These are phyloP conservation scores for Beroe forskalii DNA, from an alignment of 37 sponge, comb jelly and placozoan species.

Conservation along the genomic window DNA sequence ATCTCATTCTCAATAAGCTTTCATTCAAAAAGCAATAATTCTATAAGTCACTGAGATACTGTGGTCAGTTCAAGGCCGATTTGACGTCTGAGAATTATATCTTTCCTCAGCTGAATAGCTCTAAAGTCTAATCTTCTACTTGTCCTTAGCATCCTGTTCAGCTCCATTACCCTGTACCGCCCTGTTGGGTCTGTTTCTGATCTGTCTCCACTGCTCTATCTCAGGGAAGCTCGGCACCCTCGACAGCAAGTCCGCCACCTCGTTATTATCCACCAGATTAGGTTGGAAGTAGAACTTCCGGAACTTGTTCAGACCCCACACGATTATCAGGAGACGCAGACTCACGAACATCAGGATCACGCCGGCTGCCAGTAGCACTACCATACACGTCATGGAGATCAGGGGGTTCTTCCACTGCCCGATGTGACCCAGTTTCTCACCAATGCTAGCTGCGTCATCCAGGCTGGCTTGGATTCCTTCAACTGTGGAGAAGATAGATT, in stretches of 20 bases:
- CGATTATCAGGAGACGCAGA: constrained; percentile 12
- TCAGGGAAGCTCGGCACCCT: constrained; percentile 43
- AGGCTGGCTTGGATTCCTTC: constrained; percentile 27
- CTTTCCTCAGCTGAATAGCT: too few relatives aligned
- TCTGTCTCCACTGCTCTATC: constrained; percentile 53
- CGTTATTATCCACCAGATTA: constrained; percentile 56
- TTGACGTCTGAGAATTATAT: too few relatives aligned
- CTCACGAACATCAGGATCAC: not conserved
- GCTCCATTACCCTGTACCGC: not conserved
- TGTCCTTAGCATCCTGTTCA: not conserved
- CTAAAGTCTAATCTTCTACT: too few relatives aligned
- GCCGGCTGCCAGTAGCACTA: not conserved
- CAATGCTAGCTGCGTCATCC: constrained; percentile 24
- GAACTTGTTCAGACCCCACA: constrained; percentile 62
- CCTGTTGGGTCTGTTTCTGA: not conserved
- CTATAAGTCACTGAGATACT: too few relatives aligned
- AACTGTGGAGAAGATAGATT: constrained; percentile 13
- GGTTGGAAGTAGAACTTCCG: constrained; percentile 64
- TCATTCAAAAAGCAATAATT: too few relatives aligned
- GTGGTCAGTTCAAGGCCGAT: too few relatives aligned
- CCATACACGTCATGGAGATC: not conserved
- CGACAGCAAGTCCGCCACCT: constrained; percentile 14
- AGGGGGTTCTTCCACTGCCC: constrained; percentile 43
- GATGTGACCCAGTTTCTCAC: constrained; percentile 41
- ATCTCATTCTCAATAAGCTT: too few relatives aligned